These are phyloP conservation scores for Eulemur rufifrons DNA, from an alignment of 2,113 vertebrate genomes.

Conservation along the genomic window DNA sequence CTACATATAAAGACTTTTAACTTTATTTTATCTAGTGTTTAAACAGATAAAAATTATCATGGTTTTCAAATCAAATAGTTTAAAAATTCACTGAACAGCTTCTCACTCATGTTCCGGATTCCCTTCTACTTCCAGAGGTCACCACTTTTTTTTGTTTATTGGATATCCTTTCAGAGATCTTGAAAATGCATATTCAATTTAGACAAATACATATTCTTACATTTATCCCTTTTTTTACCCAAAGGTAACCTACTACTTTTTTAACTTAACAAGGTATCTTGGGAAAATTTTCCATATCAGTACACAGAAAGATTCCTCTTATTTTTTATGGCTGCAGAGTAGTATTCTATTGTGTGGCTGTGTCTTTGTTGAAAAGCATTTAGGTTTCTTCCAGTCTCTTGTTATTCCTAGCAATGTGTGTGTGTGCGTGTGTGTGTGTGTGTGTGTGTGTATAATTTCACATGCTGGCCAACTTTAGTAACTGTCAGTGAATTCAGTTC, in stretches of 20 bases:
- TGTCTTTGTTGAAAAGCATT: background rate
- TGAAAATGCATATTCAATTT: background rate
- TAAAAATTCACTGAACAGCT: background rate
- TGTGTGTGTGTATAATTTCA: too few species aligned
- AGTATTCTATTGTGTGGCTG: background rate
- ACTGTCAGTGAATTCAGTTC: background rate
- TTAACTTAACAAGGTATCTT: background rate
- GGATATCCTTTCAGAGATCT: background rate
- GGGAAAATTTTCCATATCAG: background rate
- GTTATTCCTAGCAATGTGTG: background rate
- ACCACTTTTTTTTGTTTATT: background rate
- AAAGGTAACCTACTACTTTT: background rate
- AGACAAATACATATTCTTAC: background rate
- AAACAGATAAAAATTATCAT: background rate
- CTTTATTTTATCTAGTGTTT: slow-evolving; percentile 28
- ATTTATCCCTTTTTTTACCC: background rate
- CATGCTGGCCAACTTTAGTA: background rate
- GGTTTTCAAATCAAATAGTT: slow-evolving; percentile 16
- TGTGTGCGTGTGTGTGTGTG: too few species aligned
- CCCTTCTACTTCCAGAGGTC: background rate
- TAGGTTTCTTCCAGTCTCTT: background rate
- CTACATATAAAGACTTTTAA: background rate
- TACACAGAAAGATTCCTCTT: background rate
- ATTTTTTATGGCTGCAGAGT: background rate
- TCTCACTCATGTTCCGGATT: background rate